Evolutionary conservation across 2,113 vertebrate genomes (phyloP), one percentile per base, ranked within the genome.

Genomic region (Syngnathus typhle): DNA sequence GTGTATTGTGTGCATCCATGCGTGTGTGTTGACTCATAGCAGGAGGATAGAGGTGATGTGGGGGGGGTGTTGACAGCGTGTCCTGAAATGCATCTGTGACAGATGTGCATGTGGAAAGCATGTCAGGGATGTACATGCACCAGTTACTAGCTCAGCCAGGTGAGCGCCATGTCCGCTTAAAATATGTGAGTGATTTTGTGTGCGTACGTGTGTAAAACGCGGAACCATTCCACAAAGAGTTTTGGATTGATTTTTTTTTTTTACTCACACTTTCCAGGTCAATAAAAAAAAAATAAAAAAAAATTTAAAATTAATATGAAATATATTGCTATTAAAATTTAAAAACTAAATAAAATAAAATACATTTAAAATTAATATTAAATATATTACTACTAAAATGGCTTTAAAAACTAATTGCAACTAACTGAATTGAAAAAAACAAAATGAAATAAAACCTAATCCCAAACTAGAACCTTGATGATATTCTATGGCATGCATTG

Each of bases 131-230:
- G 76, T 54, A 74, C 56, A 84, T 64, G 71, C 71, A 78, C 74
- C 82, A 76, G 61, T 78, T 70, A 82, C 68, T 79, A 75, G 77
- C 82, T 80, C 77, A 78, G 73, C 74, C 82, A 82, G 76, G 79
- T 85, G 77, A 65, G 73, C 60, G 68, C 59, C 59, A 58, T 67
- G 76, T 77, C 71, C 70, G 62, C 43, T 51, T 62, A 52, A 39
- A 46, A 41, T 65, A 46, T 71, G 62, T 74, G 71, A 51, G 58
- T 69, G 68, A 38, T 12, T 32, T 32, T 32, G 2, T 64, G 59
- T 58, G 44, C 64, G 60, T 72, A 49, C 41, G 51, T 43, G 59
- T 64, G 52, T 41, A 44, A 58, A 58, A 58, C 13, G 15, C 13
- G 27, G 12, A 36, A 32, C 6, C 21, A 13, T 55, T 11, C 5